Percentiles rank a stretch among this genome's conserved stretches.
These are phyloP conservation scores for Brachyptera putata DNA, from an alignment of 2,888 invertebrate species.

Conservation along the genomic window DNA sequence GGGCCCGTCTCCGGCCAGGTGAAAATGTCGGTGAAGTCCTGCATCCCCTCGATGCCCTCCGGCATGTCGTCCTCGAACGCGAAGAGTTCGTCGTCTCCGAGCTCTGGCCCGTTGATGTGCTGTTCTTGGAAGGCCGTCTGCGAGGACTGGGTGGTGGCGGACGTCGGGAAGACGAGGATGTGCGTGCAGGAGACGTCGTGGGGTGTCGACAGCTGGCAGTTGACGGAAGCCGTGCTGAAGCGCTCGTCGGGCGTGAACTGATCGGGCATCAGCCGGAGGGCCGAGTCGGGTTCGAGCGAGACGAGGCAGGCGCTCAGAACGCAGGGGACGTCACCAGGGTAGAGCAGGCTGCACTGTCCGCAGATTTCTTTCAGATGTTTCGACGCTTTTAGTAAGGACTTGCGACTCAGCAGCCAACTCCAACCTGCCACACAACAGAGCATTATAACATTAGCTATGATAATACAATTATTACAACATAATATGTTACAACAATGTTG, in stretches of 20 bases:
- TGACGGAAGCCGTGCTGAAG: constrained; percentile 80
- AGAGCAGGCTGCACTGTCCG: constrained; percentile 78
- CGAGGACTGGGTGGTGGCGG: constrained; percentile 78
- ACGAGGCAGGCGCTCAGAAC: constrained; percentile 97
- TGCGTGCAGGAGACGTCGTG: constrained; percentile 96
- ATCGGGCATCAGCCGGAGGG: constrained; percentile 87
- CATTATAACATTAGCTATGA: too few relatives aligned
- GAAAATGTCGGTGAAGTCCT: constrained; percentile 75
- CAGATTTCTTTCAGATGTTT: constrained; percentile 87
- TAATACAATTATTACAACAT: too few relatives aligned
- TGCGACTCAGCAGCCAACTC: constrained; percentile 90
- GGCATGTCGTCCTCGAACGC: constrained; percentile 56
- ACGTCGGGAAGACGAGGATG: constrained; percentile 97
- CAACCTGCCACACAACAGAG: constrained; percentile 70
- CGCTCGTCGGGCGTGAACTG: constrained; percentile 94
- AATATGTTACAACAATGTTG: too few relatives aligned
- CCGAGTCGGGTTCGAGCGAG: constrained; percentile 86
- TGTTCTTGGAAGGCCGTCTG: constrained; percentile 68
- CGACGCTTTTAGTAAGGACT: constrained; percentile 82
- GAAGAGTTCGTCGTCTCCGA: constrained; percentile 63
- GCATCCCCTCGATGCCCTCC: constrained; percentile 67
- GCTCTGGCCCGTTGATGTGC: constrained; percentile 61
- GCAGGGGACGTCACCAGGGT: constrained; percentile 78
- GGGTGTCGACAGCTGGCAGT: constrained; percentile 89
- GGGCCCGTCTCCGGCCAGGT: constrained; percentile 59